These are phyloP conservation scores for Calliopum simillimum DNA, from an alignment of 2,888 invertebrate species.

Conservation along the genomic window DNA sequence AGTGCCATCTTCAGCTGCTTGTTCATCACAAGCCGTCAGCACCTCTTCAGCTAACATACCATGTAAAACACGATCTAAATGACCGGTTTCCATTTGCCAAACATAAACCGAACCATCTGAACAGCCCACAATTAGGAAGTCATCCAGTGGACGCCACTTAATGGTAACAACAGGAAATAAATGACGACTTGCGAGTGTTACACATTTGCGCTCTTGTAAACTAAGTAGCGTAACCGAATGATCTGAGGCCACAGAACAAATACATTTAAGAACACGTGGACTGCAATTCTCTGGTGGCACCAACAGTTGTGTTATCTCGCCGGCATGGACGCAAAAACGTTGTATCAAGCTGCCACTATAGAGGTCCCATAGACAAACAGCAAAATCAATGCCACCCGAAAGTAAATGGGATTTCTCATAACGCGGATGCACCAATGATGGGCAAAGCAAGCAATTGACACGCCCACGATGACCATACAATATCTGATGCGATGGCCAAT, in stretches of 20 bases:
- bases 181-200: constrained; percentile 88
- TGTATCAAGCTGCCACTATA: constrained; percentile 90
- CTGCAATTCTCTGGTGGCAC: constrained; percentile 94
- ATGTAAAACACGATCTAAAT: constrained; percentile 94
- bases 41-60: constrained; percentile 98
- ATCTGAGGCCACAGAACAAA: constrained; percentile 97
- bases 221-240: constrained; percentile 96
- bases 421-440: constrained; percentile 87
- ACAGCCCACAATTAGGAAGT: constrained; percentile 97
- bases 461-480: constrained; percentile 91
- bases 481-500: constrained; percentile 91
- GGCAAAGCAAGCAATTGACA: constrained; percentile 95
- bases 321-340: constrained; percentile 97
- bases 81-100: constrained; percentile 99
- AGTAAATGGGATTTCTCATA: constrained; percentile 91
- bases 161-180: constrained; percentile 95
- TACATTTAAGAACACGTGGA: constrained; percentile 90
- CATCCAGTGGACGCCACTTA: constrained; percentile 97
- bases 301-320: constrained; percentile 93
- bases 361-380: constrained; percentile 94
- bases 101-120: constrained; percentile 98
- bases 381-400: constrained; percentile 98
- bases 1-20: constrained; percentile 69
- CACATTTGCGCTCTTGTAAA: constrained; percentile 88
- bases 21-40: constrained; percentile 92